phyloP scores from a whole-genome alignment of 2,888 invertebrate genomes.

The Parapristionchus giblindavisi region DNA sequence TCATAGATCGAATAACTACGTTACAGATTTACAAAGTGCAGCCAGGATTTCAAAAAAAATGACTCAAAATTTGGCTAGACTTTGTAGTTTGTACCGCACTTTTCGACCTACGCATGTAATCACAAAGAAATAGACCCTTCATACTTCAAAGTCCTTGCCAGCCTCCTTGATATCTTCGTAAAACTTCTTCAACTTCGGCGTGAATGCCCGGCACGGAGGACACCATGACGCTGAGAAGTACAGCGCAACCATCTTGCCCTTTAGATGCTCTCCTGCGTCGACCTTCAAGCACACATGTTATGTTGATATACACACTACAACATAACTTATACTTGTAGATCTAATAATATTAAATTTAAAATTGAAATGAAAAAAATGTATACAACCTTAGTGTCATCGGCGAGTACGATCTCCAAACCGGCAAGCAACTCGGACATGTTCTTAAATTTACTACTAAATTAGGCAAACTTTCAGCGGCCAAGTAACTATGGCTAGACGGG shows the following conservation, averaged over 20 bases:
- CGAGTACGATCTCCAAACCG: conserved; percentile 21
- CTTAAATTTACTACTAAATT: background rate
- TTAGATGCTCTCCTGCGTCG: conserved; percentile 59
- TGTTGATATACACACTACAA: no score
- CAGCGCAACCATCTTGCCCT: conserved; percentile 70
- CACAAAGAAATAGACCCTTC: no score
- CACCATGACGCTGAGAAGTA: conserved; percentile 75
- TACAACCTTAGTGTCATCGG: conserved; percentile 40
- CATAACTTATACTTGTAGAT: no score
- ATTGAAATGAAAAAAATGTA: no score
- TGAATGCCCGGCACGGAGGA: conserved; percentile 67
- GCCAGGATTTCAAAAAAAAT: background rate
- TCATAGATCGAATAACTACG: background rate
- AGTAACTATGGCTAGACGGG: background rate
- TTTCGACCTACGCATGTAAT: background rate
- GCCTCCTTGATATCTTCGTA: conserved; percentile 60
- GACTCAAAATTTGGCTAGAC: no score
- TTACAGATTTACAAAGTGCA: background rate
- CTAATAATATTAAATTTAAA: no score
- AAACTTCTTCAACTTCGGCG: conserved; percentile 67
- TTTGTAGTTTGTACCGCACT: no score
- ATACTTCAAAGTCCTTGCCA: conserved; percentile 63
- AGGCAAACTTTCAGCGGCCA: background rate
- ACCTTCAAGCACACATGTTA: no score
- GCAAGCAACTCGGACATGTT: conserved; percentile 35